Percentiles rank a stretch among this genome's conserved stretches.
These are phyloP conservation scores for Mesocricetus auratus DNA, from an alignment of 2,113 vertebrate genomes.

Conservation along the genomic window DNA sequence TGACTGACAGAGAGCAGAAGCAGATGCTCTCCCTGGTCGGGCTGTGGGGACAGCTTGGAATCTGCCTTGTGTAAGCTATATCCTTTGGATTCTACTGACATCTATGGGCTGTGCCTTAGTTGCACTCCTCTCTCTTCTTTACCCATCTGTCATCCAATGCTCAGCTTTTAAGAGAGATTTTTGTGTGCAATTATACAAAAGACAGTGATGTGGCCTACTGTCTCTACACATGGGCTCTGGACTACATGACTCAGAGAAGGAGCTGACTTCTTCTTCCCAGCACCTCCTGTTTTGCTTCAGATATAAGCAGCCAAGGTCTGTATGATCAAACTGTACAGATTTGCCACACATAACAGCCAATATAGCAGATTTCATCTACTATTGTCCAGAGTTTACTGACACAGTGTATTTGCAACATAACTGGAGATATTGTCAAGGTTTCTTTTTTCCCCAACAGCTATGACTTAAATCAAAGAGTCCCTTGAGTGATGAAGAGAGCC, in stretches of 20 bases:
- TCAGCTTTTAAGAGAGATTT: neutral
- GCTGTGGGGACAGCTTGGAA: neutral
- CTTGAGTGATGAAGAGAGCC: neutral
- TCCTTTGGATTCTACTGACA: slow-evolving; percentile 75
- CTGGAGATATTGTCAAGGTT: neutral
- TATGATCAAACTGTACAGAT: neutral
- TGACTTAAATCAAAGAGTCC: neutral
- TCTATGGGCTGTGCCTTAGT: slow-evolving; percentile 63
- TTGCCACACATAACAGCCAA: neutral
- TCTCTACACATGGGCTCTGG: neutral
- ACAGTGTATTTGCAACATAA: neutral
- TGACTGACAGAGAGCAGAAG: slow-evolving; percentile 24
- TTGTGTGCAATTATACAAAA: neutral
- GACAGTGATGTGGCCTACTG: neutral
- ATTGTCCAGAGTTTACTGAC: neutral
- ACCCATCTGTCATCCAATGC: neutral
- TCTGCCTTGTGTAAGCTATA: neutral
- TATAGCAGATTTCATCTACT: neutral
- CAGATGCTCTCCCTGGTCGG: slow-evolving; percentile 46
- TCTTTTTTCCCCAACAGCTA: neutral
- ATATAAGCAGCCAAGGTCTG: neutral
- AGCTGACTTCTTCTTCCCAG: neutral
- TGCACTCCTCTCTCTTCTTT: neutral
- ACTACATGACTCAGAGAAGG: neutral
- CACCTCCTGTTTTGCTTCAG: neutral